Base-by-base conservation (phyloP, 1,140 invertebrate species). In the Thaumatotibia leucotreta region DNA sequence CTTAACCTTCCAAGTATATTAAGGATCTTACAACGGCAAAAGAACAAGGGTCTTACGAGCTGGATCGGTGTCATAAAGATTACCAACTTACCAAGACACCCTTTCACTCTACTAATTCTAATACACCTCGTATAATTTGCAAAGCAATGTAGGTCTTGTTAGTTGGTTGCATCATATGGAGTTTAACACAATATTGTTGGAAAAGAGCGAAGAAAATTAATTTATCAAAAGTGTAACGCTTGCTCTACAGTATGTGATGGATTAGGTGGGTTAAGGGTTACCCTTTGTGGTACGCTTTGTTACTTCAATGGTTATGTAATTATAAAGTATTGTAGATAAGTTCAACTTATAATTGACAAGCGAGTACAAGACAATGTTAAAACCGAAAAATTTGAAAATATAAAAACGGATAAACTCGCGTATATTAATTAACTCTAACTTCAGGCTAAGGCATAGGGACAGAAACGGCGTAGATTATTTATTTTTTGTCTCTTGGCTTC, bases 111-210 rank as follows among this genome's bases (percentile, higher is more conserved):
- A 20, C 39, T 8, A 4, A 17, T 4, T 45, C 39, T 20, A 45
- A 45, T 20, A 45, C 5, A 45, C 39, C 9, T 20, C 39, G 8
- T 45, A 9, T 20, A 20, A 45, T 20, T 45, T 20, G 39, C n/a
- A 6, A 45, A 58, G 23, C n/a, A 17, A 14, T 27, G 22, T 10
- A 67, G 82, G 62, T 84, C 82, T 70, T 4, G 14, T 4, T 64
- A 35, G 58, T 24, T 87, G 80, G 79, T 49, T 50, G 68, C 76
- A 70, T 75, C 76, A 77, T 70, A 80, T 67, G 75, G 73, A 81
- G 82, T 88, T n/a, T 87, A 87, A 84, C 78, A 84, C 75, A 86
- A 86, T 88, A 88, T 90, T 85, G 82, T 72, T 75, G 80, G 83
- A 81, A 75, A 88, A 82, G 80, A 81, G 84, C 73, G 72, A 83